Evolutionary conservation across 1,140 invertebrate species (phyloP), one percentile per base, ranked within the genome.

Genomic region (Heterodera carotae): DNA sequence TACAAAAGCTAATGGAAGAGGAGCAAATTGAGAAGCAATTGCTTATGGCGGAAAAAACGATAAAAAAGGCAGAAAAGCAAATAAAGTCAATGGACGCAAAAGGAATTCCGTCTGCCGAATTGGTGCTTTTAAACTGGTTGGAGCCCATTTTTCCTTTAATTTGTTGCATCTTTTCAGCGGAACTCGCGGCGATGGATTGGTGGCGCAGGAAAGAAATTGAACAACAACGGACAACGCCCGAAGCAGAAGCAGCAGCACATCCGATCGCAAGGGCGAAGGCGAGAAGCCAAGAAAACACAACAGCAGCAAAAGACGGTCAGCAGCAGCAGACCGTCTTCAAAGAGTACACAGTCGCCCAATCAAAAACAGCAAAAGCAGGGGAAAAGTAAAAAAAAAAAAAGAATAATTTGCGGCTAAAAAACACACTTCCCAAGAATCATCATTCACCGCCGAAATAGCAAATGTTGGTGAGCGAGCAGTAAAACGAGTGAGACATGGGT

Each of bases 401-500:
- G n/a, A n/a, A n/a, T n/a, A 73, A 56, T 73, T 73, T 62, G 22
- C 29, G 10, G 15, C n/a, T 1, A 12, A 73, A 31, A 22, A 25
- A 36, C n/a, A 33, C 53, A n/a, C n/a, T n/a, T n/a, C n/a, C n/a
- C n/a, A n/a, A n/a, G n/a, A n/a, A n/a, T n/a, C n/a, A n/a, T 81
- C 78, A 7, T 82, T 85, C 71, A 75, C 80, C 10, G 56, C 67
- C 34, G 74, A 85, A 48, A 39, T 83, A 8, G 75, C 80, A 18
- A 59, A 79, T 64, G 70, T 81, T 39, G 59, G 68, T 36, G 6
- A 25, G n/a, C 34, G 60, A 34, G 29, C 80, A 27, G 56, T 85
- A 31, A 85, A 85, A 72, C 77, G 69, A 25, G 64, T 80, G 36
- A 74, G 83, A 22, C 66, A 78, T 29, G 81, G 81, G 81, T 82